phyloP scores from a whole-genome alignment of 2,113 vertebrate species.

The Spilogale gracilis region DNA sequence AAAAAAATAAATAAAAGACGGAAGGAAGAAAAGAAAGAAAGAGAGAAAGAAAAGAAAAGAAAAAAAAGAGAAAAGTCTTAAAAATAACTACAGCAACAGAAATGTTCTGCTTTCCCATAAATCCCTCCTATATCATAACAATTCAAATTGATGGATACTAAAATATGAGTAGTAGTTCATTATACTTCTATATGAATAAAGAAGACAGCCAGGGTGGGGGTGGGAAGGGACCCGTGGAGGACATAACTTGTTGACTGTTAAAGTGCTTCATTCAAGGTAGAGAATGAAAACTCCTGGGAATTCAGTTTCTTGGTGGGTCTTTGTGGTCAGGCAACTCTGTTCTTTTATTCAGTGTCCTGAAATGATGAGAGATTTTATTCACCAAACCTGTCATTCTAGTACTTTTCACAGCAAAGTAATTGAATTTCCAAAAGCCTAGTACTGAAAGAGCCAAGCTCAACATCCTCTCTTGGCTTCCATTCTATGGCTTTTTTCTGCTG shows the following conservation, averaged over 20 bases:
- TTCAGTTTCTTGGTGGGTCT: constrained; percentile 24
- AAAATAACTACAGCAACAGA: background rate
- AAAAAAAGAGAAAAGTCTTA: background rate
- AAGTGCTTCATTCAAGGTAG: background rate
- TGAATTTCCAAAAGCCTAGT: constrained; percentile 66
- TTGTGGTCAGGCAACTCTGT: constrained; percentile 2
- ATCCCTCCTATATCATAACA: background rate
- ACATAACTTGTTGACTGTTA: background rate
- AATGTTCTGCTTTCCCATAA: background rate
- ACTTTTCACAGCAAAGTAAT: constrained; percentile 60
- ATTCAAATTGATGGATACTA: background rate
- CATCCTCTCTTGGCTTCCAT: constrained; percentile 75
- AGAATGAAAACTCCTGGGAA: constrained; percentile 26
- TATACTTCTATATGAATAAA: background rate
- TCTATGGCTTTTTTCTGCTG: constrained; percentile 66
- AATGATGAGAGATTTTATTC: constrained; percentile 69
- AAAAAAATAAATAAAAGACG: no score
- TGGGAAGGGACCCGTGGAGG: no score
- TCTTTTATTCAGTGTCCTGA: constrained; percentile 17
- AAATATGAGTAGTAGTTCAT: background rate
- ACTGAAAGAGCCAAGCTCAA: constrained; percentile 57
- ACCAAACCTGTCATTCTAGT: constrained; percentile 35
- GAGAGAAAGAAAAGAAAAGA: no score
- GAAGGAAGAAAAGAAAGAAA: no score
- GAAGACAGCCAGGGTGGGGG: background rate